Percentiles rank a stretch among this genome's conserved stretches.
Conservation (phyloP, 2,888 invertebrate genomes). For the Camponotus fellah region DNA sequence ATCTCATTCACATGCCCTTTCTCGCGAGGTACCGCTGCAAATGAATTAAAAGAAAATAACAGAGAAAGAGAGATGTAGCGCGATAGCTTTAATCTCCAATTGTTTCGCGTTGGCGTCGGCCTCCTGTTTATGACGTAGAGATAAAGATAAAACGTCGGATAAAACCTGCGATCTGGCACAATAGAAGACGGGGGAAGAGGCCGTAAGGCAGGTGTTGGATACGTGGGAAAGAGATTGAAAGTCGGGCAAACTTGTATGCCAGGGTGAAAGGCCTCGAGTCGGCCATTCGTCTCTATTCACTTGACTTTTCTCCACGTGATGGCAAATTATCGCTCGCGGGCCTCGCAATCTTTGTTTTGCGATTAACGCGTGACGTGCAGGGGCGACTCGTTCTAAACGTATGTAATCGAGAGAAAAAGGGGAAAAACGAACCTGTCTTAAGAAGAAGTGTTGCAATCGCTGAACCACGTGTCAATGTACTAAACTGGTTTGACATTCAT, state of each 20-base stretch:
- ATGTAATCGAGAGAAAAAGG: not conserved
- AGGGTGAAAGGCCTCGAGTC: constrained; percentile 80
- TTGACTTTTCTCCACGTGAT: constrained; percentile 68
- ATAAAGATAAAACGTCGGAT: constrained; percentile 51
- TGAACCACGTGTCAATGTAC: constrained; percentile 1
- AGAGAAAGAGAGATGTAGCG: not conserved
- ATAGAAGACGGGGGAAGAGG: constrained; percentile 53
- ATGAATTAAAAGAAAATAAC: not conserved
- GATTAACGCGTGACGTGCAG: not conserved
- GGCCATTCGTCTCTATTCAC: constrained; percentile 75
- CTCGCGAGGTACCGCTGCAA: not conserved
- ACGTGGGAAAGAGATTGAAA: constrained; percentile 80
- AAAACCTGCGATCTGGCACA: constrained; percentile 53
- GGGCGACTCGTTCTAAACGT: not conserved
- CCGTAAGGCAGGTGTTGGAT: constrained; percentile 69
- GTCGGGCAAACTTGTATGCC: constrained; percentile 75
- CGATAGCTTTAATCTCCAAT: constrained; percentile 46
- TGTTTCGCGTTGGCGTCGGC: constrained; percentile 43
- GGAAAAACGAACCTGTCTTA: not conserved
- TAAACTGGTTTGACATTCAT: constrained; percentile 8
- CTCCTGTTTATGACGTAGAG: constrained; percentile 45
- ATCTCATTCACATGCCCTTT: not conserved
- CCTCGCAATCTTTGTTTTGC: constrained; percentile 21
- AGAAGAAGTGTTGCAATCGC: not conserved
- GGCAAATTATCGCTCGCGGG: constrained; percentile 64